These are phyloP conservation scores for Todiramphus saurophagus DNA, from an alignment of 2,113 vertebrate species.

Conservation along the genomic window DNA sequence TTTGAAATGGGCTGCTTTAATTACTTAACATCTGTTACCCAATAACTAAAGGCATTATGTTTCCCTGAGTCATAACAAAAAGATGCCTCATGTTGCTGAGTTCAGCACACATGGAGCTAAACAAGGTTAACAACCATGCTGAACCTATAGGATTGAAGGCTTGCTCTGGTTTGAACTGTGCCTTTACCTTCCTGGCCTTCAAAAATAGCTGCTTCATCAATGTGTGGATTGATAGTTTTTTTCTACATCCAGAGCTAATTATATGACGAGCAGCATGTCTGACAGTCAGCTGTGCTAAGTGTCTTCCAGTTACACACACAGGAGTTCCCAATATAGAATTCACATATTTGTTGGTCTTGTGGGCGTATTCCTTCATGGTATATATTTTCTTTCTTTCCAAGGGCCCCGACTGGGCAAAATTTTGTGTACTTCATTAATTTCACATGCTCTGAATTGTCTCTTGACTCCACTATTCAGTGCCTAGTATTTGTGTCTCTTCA, in stretches of 20 bases:
- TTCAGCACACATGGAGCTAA: background rate
- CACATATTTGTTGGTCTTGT: background rate
- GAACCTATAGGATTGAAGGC: background rate
- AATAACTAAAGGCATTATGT: conserved; percentile 15
- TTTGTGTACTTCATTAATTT: conserved; percentile 1
- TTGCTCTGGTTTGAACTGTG: background rate
- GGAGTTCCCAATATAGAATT: background rate
- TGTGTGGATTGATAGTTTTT: background rate
- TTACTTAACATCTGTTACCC: conserved; percentile 57
- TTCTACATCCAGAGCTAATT: background rate
- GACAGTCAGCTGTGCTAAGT: background rate
- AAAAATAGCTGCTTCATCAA: background rate
- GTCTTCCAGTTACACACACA: background rate
- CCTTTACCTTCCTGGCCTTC: background rate
- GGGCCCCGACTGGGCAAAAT: background rate
- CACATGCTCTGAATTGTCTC: background rate
- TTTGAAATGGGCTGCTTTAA: conserved; percentile 56
- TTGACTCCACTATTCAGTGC: background rate
- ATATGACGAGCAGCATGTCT: background rate
- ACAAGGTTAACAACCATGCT: background rate
- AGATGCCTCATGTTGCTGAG: conserved; percentile 52
- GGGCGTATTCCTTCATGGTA: background rate
- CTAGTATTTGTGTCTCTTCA: background rate
- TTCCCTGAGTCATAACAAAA: background rate
- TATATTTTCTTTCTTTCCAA: background rate